These are phyloP conservation scores for Drosophila nr. fundita DNA, from an alignment of 2,888 invertebrate genomes.

Conservation along the genomic window DNA sequence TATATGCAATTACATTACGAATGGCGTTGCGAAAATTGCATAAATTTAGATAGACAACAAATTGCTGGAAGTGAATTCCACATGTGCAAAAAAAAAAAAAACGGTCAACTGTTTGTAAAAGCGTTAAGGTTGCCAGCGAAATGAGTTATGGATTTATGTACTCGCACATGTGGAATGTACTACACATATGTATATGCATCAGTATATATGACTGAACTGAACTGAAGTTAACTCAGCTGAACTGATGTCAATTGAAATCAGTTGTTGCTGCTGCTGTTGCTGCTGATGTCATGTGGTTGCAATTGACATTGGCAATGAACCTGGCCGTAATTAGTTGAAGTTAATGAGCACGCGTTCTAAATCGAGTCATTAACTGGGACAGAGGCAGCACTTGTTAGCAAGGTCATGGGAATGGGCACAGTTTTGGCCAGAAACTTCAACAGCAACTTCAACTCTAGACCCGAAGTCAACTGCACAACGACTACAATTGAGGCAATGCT, in stretches of 20 bases:
- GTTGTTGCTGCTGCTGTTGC: constrained; percentile 13
- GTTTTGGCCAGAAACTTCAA: not conserved
- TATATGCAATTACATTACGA: constrained; percentile 33
- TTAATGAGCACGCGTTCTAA: constrained; percentile 64
- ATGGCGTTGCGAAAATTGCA: constrained; percentile 62
- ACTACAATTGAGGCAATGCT: constrained; percentile 37
- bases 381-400: constrained; percentile 36
- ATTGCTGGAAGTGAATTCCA: constrained; percentile 52
- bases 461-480: constrained; percentile 15
- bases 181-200: constrained; percentile 10
- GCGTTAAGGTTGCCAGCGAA: constrained; percentile 39
- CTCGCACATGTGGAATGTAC: constrained; percentile 13
- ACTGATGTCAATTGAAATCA: constrained; percentile 27
- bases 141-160: constrained; percentile 37
- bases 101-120: constrained; percentile 10
- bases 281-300: constrained; percentile 71
- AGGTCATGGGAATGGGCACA: constrained; percentile 73
- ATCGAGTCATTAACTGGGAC: constrained; percentile 47
- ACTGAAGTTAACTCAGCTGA: constrained; percentile 28
- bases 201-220: constrained; percentile 23
- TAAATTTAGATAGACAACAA: constrained; percentile 56
- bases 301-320: constrained; percentile 80
- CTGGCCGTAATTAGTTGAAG: constrained; percentile 66
- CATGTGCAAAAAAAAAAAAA: constrained; percentile 10
- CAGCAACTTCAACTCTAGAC: constrained; percentile 10